Conservation (phyloP, 2,888 invertebrate genomes). For the Lasioglossum pauxillum region DNA sequence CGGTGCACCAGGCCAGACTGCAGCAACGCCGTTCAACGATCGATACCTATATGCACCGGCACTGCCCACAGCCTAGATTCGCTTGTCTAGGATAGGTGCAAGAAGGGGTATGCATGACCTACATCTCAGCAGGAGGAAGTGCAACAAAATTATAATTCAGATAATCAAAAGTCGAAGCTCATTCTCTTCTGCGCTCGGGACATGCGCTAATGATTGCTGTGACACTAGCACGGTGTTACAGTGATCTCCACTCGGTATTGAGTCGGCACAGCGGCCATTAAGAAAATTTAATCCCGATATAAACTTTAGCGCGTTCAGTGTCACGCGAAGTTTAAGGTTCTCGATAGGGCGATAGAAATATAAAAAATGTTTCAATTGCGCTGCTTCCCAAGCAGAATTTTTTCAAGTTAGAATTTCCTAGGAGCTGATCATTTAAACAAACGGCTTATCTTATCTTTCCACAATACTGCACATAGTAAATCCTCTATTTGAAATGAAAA, state of each 20-base stretch:
- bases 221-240: neutral
- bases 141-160: conserved; percentile 42
- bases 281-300: conserved; percentile 1
- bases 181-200: neutral
- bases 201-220: neutral
- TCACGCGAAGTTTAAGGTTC: conserved; percentile 20
- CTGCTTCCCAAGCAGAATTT: no score
- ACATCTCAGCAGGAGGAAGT: conserved; percentile 46
- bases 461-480: neutral
- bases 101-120: conserved; percentile 68
- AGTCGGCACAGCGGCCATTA: neutral
- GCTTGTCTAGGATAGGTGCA: conserved; percentile 76
- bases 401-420: neutral
- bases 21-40: conserved; percentile 68
- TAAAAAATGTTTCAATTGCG: neutral
- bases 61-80: conserved; percentile 75
- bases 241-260: neutral
- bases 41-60: conserved; percentile 77
- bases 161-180: neutral
- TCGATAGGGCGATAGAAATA: neutral
- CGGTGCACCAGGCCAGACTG: conserved; percentile 78
- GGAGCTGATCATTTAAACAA: neutral
- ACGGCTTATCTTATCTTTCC: neutral
- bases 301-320: neutral
- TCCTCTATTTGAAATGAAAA: neutral